Evolutionary conservation across 2,888 invertebrate species (phyloP).

Genomic region (Pachliopta kotzebuea): DNA sequence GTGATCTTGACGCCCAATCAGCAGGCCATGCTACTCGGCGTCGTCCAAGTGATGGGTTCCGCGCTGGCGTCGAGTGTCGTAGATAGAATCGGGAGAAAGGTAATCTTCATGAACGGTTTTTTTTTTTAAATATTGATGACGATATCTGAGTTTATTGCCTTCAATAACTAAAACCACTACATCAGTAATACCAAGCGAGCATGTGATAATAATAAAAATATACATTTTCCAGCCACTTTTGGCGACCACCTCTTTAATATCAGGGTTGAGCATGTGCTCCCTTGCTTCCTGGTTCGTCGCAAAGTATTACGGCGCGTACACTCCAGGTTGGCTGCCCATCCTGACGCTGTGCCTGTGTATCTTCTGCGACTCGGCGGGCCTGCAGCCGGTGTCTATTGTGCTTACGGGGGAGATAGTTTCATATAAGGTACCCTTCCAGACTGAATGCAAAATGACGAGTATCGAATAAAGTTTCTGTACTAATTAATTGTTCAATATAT

Average conservation of each 20-base stretch:
- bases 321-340: slow-evolving; percentile 73
- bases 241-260: slow-evolving; percentile 53
- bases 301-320: slow-evolving; percentile 43
- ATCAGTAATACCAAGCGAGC: no score
- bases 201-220: no score
- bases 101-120: no score
- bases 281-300: slow-evolving; percentile 67
- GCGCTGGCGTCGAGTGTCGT: slow-evolving; percentile 56
- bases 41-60: slow-evolving; percentile 63
- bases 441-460: no score
- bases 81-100: slow-evolving; percentile 66
- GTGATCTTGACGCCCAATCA: slow-evolving; percentile 60
- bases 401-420: slow-evolving; percentile 76
- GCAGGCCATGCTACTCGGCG: slow-evolving; percentile 68
- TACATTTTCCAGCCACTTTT: slow-evolving; percentile 52
- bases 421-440: slow-evolving; percentile 51
- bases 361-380: slow-evolving; percentile 72
- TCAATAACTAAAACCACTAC: no score
- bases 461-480: no score
- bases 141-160: no score
- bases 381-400: slow-evolving; percentile 76
- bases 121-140: no score
- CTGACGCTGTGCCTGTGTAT: slow-evolving; percentile 71
- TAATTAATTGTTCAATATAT: no score
- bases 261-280: slow-evolving; percentile 62